These are phyloP conservation scores for Oreochromis tanganicae DNA, from an alignment of 2,113 vertebrate species.

Conservation along the genomic window DNA sequence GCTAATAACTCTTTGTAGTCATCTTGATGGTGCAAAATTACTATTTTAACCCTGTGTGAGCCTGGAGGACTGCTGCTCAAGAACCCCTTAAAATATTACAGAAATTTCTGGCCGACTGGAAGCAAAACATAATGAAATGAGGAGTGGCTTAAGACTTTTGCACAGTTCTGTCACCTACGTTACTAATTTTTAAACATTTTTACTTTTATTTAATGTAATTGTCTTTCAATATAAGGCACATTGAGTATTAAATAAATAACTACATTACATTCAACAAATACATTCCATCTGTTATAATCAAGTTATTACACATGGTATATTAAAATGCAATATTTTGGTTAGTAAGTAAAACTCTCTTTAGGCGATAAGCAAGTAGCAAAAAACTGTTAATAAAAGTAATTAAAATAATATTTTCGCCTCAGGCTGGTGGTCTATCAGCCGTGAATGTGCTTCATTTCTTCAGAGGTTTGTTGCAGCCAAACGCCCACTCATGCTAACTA, in stretches of 20 bases:
- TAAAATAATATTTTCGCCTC: not conserved
- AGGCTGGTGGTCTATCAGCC: not conserved
- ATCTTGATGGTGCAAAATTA: not conserved
- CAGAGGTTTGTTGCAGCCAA: not conserved
- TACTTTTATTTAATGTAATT: not conserved
- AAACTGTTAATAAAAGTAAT: not conserved
- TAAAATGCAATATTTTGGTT: not conserved
- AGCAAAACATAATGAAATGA: not conserved
- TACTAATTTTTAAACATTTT: not conserved
- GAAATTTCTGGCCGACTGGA: not conserved
- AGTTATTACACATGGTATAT: not conserved
- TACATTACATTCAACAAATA: not conserved
- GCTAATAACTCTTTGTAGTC: not conserved
- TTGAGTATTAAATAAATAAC: not conserved
- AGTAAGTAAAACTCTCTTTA: not conserved
- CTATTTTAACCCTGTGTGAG: not conserved
- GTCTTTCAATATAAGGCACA: not conserved
- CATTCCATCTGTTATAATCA: not conserved
- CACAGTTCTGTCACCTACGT: not conserved
- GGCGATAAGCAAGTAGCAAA: not conserved
- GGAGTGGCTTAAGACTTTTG: not conserved
- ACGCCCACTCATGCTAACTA: slow-evolving; percentile 40
- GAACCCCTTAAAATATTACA: not conserved
- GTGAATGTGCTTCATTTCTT: not conserved
- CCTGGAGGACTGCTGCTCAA: not conserved